Evolutionary conservation across 2,888 invertebrate genomes (phyloP).

Genomic region (Pomacea canaliculata): DNA sequence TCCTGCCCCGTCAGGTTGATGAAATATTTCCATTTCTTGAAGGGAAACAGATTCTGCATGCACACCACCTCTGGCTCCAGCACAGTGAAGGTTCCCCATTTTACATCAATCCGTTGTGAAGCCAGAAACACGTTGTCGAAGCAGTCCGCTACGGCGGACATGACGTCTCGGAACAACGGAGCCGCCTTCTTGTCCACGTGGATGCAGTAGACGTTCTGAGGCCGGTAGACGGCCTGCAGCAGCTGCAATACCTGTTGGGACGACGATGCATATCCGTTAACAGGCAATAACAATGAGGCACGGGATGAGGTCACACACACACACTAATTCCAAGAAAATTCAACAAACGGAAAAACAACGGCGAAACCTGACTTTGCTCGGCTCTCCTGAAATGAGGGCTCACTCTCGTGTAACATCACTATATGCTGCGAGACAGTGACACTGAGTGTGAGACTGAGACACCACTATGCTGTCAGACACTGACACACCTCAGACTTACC

Average conservation of each 20-base stretch:
- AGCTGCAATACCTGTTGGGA: constrained; percentile 34
- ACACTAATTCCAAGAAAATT: too few relatives aligned
- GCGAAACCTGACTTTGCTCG: too few relatives aligned
- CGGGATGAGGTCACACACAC: too few relatives aligned
- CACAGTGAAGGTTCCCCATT: constrained; percentile 55
- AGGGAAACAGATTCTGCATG: constrained; percentile 45
- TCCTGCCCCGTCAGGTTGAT: constrained; percentile 62
- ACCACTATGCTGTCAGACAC: too few relatives aligned
- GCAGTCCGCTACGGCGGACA: constrained; percentile 44
- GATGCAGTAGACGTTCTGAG: constrained; percentile 63
- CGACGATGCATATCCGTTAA: background rate
- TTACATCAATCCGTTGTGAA: constrained; percentile 38
- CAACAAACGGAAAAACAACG: too few relatives aligned
- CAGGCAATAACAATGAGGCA: too few relatives aligned
- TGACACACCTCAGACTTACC: background rate
- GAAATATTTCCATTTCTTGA: constrained; percentile 56
- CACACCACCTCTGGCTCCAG: constrained; percentile 60
- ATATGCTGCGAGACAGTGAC: too few relatives aligned
- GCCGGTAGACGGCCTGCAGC: constrained; percentile 57
- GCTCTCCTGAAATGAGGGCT: too few relatives aligned
- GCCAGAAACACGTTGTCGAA: constrained; percentile 60
- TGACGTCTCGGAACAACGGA: constrained; percentile 35
- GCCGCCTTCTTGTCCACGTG: constrained; percentile 59
- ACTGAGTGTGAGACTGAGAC: too few relatives aligned
- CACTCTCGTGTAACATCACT: too few relatives aligned